phyloP scores from a whole-genome alignment of 2,888 invertebrate species.

The Danaus chrysippus region DNA sequence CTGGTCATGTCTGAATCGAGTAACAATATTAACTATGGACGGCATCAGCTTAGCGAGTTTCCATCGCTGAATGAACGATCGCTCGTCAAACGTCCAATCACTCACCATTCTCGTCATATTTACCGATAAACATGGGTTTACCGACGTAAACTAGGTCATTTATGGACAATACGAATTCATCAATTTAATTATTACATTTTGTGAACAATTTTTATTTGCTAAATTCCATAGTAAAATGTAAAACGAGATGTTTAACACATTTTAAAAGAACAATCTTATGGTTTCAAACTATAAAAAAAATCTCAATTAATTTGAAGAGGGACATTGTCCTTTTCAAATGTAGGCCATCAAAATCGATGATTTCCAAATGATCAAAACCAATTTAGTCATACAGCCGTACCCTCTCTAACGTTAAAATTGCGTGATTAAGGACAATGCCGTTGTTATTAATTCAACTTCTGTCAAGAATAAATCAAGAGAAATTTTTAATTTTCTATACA shows the following conservation, averaged over 20 bases:
- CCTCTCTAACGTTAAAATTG: constrained; percentile 14
- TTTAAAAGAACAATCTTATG: background rate
- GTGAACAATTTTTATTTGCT: background rate
- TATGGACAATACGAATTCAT: constrained; percentile 1
- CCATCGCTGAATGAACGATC: constrained; percentile 12
- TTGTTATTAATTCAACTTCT: constrained; percentile 13
- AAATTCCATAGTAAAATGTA: too few species aligned
- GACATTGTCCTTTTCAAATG: background rate
- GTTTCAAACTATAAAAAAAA: background rate
- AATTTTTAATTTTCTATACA: background rate
- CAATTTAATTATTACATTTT: background rate
- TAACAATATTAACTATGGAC: constrained; percentile 8
- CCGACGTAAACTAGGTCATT: constrained; percentile 2
- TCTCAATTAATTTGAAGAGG: background rate
- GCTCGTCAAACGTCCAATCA: constrained; percentile 12
- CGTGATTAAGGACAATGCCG: constrained; percentile 17
- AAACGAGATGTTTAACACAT: background rate
- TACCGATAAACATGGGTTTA: constrained; percentile 1
- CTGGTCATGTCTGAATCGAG: background rate
- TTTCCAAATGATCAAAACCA: constrained; percentile 7
- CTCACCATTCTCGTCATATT: constrained; percentile 7
- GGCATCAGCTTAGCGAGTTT: constrained; percentile 7
- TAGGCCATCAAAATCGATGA: constrained; percentile 4
- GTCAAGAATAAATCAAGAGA: constrained; percentile 14
- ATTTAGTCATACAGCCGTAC: constrained; percentile 4